These are phyloP conservation scores for Augiades crinisus DNA, from an alignment of 2,888 invertebrate species.

Conservation along the genomic window DNA sequence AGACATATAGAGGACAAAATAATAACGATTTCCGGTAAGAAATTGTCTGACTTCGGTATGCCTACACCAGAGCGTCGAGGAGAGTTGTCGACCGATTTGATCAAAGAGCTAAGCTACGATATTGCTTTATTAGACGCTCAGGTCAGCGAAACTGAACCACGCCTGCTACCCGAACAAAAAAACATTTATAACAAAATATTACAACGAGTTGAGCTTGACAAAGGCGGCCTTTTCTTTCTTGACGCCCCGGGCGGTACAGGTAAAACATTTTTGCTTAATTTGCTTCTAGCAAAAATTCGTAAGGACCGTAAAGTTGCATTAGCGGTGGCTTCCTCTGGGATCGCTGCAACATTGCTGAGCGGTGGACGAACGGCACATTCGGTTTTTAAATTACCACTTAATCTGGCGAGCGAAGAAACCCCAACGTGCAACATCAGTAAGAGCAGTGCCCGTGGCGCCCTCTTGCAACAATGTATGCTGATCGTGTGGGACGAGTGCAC, in stretches of 20 bases:
- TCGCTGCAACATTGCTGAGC: constrained; percentile 22
- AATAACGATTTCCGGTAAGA: constrained; percentile 29
- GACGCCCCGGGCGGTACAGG: constrained; percentile 24
- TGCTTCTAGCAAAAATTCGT: constrained; percentile 31
- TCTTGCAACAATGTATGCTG: constrained; percentile 32
- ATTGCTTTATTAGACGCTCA: not conserved
- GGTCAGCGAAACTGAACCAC: not conserved
- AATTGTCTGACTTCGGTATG: constrained; percentile 36
- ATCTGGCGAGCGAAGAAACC: constrained; percentile 31
- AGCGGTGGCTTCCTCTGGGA: constrained; percentile 29
- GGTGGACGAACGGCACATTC: constrained; percentile 33
- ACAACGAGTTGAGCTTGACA: not conserved
- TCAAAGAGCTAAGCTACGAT: not conserved
- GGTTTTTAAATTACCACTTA: constrained; percentile 32
- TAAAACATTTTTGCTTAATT: constrained; percentile 29
- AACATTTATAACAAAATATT: not conserved
- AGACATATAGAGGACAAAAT: not conserved
- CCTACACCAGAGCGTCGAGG: constrained; percentile 4
- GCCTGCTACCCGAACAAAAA: not conserved
- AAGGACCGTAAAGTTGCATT: constrained; percentile 24
- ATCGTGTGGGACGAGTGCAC: constrained; percentile 39
- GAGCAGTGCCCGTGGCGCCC: constrained; percentile 30
- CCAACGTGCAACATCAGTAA: constrained; percentile 35
- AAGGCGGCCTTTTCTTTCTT: constrained; percentile 8
- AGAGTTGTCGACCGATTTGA: not conserved